Base-by-base conservation (phyloP, 2,888 invertebrate genomes). In the Serripes groenlandicus region DNA sequence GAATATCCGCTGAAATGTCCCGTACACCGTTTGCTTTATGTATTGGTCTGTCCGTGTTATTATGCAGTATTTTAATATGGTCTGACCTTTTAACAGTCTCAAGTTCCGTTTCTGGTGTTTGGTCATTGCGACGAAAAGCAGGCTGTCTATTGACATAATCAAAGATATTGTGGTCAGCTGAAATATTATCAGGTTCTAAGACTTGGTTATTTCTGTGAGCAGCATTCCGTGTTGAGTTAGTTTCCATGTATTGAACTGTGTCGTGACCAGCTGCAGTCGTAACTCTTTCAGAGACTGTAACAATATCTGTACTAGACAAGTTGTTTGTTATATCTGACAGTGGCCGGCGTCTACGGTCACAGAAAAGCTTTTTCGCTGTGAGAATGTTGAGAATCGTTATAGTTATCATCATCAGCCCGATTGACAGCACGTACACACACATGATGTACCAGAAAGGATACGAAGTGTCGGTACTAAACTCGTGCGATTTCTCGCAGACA, bases 401-500 rank as follows among this genome's bases (percentile, higher is more conserved):
- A 18, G 60, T 62, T 7, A 76, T 9, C 15, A 62, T 58, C 23
- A 70, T 73, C 21, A 76, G 4, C 4, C 76, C 70, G 23, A 80
- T 23, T 3, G 79, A 74, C n/a, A 83, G 23, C 56, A 83, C 49
- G 32, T 76, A 83, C 9, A 75, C 74, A 69, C 54, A 56, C 0
- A 7, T 35, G 21, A 84, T 60, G 54, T 78, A 77, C 1, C 77
- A 26, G 18, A 80, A 62, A 1, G 77, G 80, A 52, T 58, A 80
- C 11, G 11, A n/a, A 0, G 64, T 34, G 28, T 42, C 66, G 21
- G 80, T 26, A 7, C 69, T 62, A 35, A 64, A 74, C 23, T 68
- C 1, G 1, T 26, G 30, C 0, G 83, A 74, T 37, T 80, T 77
- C 23, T 84, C 80, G 77, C 83, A 84, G 3, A 84, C 62, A 3